These are phyloP conservation scores for Rhodinocichla rosea DNA, from an alignment of 2,113 vertebrate species.

Conservation along the genomic window DNA sequence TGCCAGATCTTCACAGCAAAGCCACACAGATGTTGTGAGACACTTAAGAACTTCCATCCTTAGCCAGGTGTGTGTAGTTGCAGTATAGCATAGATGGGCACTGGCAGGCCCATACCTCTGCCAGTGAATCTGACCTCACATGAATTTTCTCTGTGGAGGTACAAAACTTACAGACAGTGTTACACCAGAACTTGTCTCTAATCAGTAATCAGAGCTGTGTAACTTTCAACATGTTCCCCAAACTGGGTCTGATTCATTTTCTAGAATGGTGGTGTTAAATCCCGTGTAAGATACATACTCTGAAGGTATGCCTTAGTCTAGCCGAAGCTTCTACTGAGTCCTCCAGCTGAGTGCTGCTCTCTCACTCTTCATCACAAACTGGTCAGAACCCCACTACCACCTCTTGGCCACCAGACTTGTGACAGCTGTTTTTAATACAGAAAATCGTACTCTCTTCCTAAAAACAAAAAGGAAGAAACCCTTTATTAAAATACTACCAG, in stretches of 20 bases:
- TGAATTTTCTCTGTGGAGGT: neutral
- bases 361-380: neutral
- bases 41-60: neutral
- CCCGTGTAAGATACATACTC: neutral
- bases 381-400: neutral
- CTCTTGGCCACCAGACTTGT: neutral
- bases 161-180: neutral
- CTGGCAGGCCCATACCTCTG: neutral
- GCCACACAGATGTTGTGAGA: neutral
- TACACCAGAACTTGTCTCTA: neutral
- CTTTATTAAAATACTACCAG: neutral
- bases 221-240: neutral
- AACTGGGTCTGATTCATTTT: neutral
- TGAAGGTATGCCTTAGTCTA: neutral
- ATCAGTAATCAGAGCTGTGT: neutral
- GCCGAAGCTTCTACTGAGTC: neutral
- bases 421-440: neutral
- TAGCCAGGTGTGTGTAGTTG: rapidly evolving
- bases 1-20: neutral
- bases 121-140: neutral
- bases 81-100: neutral
- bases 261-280: neutral
- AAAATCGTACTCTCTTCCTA: neutral
- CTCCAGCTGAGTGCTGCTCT: neutral
- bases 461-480: neutral